phyloP scores from a whole-genome alignment of 2,888 invertebrate genomes.

The Ganaspis brasiliensis region DNA sequence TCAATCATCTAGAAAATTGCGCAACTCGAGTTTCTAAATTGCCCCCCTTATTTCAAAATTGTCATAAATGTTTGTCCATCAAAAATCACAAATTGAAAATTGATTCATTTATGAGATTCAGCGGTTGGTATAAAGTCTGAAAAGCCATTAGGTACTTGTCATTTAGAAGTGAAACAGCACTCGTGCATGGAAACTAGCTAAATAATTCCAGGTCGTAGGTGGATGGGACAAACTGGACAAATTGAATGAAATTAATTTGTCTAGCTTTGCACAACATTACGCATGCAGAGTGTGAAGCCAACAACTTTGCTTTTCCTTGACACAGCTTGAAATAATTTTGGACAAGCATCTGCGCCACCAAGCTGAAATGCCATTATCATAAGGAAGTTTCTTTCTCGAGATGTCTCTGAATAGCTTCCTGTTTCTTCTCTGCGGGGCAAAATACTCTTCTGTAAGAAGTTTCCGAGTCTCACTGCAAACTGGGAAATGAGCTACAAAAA shows the following conservation, averaged over 20 bases:
- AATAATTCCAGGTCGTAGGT: too few relatives aligned
- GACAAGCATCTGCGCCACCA: conserved; percentile 28
- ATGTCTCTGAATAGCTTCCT: conserved; percentile 25
- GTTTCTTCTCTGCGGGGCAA: neutral
- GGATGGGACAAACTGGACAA: neutral
- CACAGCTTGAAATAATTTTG: conserved; percentile 28
- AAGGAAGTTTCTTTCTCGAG: conserved; percentile 29
- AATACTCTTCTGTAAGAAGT: neutral
- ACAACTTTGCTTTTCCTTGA: conserved; percentile 5
- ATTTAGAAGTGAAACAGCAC: too few relatives aligned
- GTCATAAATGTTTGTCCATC: too few relatives aligned
- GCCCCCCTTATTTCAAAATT: too few relatives aligned
- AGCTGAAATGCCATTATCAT: conserved; percentile 29
- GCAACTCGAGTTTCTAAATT: too few relatives aligned
- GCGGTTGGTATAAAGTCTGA: too few relatives aligned
- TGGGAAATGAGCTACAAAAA: conserved; percentile 11
- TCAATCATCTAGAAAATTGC: too few relatives aligned
- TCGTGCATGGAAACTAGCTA: too few relatives aligned
- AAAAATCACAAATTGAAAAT: too few relatives aligned
- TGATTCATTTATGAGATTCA: too few relatives aligned
- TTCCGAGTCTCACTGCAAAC: neutral
- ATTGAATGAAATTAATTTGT: neutral
- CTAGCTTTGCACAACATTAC: neutral
- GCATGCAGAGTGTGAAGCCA: conserved; percentile 14
- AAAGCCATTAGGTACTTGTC: too few relatives aligned